Percentiles rank a stretch among this genome's conserved stretches.
These are phyloP conservation scores for Tetranychus truncatus DNA, from an alignment of 2,888 invertebrate species.

Conservation along the genomic window DNA sequence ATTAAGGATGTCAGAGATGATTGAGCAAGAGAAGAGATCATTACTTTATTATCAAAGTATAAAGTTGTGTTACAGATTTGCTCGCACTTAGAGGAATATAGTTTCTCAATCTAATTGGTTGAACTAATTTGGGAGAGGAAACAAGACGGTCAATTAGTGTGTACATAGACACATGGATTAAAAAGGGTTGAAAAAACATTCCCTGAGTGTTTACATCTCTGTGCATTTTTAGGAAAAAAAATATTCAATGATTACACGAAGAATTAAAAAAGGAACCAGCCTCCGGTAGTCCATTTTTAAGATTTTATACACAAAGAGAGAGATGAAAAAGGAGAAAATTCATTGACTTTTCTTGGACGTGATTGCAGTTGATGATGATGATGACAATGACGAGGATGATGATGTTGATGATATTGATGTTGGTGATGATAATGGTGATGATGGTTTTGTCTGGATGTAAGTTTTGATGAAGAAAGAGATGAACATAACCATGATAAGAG, in stretches of 20 bases:
- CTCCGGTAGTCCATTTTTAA: too few species aligned
- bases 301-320: too few species aligned
- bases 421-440: background rate
- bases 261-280: too few species aligned
- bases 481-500: conserved; percentile 8
- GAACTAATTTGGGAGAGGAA: too few species aligned
- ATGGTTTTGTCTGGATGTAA: background rate
- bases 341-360: too few species aligned
- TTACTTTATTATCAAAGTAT: background rate
- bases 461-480: conserved; percentile 8
- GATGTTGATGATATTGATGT: background rate
- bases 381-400: background rate
- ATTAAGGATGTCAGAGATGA: background rate
- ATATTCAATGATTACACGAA: too few species aligned
- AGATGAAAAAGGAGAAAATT: too few species aligned
- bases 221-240: too few species aligned
- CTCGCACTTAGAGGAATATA: too few species aligned
- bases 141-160: too few species aligned
- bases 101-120: too few species aligned
- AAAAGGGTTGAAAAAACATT: background rate
- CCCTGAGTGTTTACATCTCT: too few species aligned
- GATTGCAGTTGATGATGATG: background rate
- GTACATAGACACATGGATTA: background rate
- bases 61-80: background rate
- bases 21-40: background rate